Evolutionary conservation across 2,113 vertebrate genomes (phyloP).

Genomic region (Potamarius usumacintae): DNA sequence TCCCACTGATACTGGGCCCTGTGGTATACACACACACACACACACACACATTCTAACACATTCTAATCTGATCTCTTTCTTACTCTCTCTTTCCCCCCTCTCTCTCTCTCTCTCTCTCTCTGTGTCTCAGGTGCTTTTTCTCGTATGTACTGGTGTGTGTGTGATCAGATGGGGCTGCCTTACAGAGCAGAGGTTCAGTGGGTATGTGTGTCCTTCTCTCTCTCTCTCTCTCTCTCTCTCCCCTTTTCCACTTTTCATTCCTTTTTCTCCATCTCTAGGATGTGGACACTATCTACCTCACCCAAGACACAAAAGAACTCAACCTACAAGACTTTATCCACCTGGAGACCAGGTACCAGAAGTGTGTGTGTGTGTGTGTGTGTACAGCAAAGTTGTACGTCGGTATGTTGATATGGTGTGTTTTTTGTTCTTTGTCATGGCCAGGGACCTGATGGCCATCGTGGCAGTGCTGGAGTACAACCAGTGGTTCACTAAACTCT

Average conservation of each 20-base stretch:
- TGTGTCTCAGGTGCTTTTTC: constrained; percentile 87
- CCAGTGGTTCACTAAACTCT: constrained; percentile 96
- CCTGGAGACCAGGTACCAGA: constrained; percentile 87
- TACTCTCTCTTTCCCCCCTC: background rate
- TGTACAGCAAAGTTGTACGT: too few relatives aligned
- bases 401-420: background rate
- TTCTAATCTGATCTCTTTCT: background rate
- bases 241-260: background rate
- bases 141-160: constrained; percentile 92
- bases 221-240: background rate
- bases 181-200: constrained; percentile 96
- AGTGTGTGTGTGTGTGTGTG: background rate
- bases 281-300: constrained; percentile 96
- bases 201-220: constrained; percentile 73
- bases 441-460: constrained; percentile 93
- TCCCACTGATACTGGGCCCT: constrained; percentile 85
- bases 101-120: constrained; percentile 41
- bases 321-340: constrained; percentile 97
- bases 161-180: constrained; percentile 88
- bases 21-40: constrained; percentile 73
- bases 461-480: constrained; percentile 90
- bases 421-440: constrained; percentile 47
- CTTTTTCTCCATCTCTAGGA: constrained; percentile 73
- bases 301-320: constrained; percentile 90
- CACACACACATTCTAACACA: background rate